Base-by-base conservation (phyloP, 2,888 invertebrate species). In the Galerucella nymphaeae region DNA sequence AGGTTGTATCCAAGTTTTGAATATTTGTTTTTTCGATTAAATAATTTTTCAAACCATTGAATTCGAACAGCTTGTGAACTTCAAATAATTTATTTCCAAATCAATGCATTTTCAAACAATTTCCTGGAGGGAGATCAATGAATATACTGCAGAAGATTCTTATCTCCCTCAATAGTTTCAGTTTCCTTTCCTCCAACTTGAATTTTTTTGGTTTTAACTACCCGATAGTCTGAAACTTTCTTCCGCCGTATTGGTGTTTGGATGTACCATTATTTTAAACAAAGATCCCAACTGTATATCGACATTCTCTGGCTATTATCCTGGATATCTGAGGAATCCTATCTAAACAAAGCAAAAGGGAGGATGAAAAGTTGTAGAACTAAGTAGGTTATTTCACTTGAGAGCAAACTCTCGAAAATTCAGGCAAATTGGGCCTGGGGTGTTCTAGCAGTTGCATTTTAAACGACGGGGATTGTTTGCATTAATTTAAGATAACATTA, bases 321-420 rank as follows among this genome's bases (percentile, higher is more conserved):
- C 50, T 30, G 61, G 69, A 62, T 69, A 69, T 69, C 62, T 41
- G 18, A 9, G 53, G 55, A 62, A 69, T 70, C 70, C 70, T 70
- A 70, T 64, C 53, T 63, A 70, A 70, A 70, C 70, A 70, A 70
- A 70, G 70, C 61, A 42, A 42, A 38, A 38, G 61, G 42, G 61
- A 42, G 45, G 63, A 70, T 11, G 38, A 57, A 63, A 70, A 63
- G 70, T 70, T 70, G 42, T 70, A 70, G 70, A 70, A 70, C 70
- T 70, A 70, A 70, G 63, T 70, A 64, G 70, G 70, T 70, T 70
- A 70, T 70, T 63, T 70, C 57, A 63, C 72, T 72, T 53, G 53
- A 38, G n/a, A 59, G 68, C 53, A 61, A 53, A 62, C 42, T 53
- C 62, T 42, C 20, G 67, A 23, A 67, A 30, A 67, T 67, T 67